Base-by-base conservation (phyloP, 2,888 invertebrate species). In the Melipona bicolor region DNA sequence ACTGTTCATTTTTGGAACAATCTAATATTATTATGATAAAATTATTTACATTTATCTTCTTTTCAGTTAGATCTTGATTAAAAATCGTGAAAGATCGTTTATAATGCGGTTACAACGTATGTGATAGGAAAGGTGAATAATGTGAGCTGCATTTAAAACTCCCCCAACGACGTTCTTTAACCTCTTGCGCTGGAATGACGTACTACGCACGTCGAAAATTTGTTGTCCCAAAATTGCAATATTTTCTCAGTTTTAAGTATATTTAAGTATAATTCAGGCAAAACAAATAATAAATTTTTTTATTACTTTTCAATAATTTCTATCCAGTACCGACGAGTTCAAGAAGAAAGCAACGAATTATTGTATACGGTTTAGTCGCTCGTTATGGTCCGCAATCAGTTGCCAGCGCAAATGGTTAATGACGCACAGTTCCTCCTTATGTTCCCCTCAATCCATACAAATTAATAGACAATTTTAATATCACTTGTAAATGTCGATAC, bases 401-500 rank as follows among this genome's bases (percentile, higher is more conserved):
- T 32, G 32, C 32, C 32, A 32, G 4, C 32, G 32, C 32, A 32
- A 76, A 56, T 79, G 54, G 27, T 73, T 64, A 87, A 87, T 73
- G 83, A 73, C 72, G 65, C 68, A 32, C 32, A 32, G 32, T 62
- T 68, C 61, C 52, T 52, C 59, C 67, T 72, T 67, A 72, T 67
- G 61, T 65, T 81, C 61, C 43, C 69, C 32, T 32, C 32, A 52
- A 32, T 67, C 68, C 68, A 59, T 81, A 88, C 88, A 88, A 86
- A 88, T 86, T 86, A 79, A 72, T 73, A 27, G 67, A 78, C 73
- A 77, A 79, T 88, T 85, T 88, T 88, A 88, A 88, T 88, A 88
- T 79, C 70, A 59, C 49, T 59, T 59, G 43, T 59, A 49, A 73
- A 83, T 32, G 81, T 54, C 74, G 54, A 52, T 73, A 17, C 27